These are phyloP conservation scores for Tetragonisca angustula DNA, from an alignment of 2,888 invertebrate genomes.

Conservation along the genomic window DNA sequence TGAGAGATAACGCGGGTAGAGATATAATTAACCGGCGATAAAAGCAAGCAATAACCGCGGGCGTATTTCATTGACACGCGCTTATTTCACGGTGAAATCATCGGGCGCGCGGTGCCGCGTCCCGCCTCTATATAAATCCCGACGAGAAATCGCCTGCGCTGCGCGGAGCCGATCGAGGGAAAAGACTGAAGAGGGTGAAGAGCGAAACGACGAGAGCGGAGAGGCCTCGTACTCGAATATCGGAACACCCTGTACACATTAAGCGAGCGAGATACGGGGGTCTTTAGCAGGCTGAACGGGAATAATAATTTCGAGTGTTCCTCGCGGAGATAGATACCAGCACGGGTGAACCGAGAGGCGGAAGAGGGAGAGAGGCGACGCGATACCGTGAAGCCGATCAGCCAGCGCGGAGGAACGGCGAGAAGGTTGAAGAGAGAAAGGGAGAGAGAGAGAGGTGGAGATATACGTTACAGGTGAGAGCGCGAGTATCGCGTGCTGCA, in stretches of 20 bases:
- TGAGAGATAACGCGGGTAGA: constrained; percentile 2
- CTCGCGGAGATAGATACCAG: constrained; percentile 66
- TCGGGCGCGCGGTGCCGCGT: constrained; percentile 25
- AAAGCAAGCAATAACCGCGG: constrained; percentile 41
- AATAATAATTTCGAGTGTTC: constrained; percentile 71
- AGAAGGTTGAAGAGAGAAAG: neutral
- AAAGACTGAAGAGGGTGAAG: neutral
- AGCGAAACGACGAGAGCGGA: neutral
- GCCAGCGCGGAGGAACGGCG: neutral
- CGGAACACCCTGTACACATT: constrained; percentile 68
- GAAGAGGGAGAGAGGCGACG: neutral
- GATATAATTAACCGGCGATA: constrained; percentile 35
- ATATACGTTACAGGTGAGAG: constrained; percentile 83
- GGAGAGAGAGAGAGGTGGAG: constrained; percentile 66
- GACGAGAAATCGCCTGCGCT: constrained; percentile 44
- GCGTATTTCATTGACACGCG: constrained; percentile 49
- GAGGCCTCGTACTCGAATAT: constrained; percentile 60
- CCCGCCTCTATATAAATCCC: constrained; percentile 39
- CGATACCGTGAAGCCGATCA: neutral
- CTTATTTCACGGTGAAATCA: constrained; percentile 59
- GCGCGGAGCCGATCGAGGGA: neutral
- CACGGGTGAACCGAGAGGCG: constrained; percentile 47
- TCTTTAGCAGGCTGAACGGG: constrained; percentile 63
- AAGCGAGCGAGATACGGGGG: constrained; percentile 63
- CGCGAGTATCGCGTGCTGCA: constrained; percentile 81